Base-by-base conservation (phyloP, 92 coral and sea anemone genomes). In the Zoanthus sansibaricus region DNA sequence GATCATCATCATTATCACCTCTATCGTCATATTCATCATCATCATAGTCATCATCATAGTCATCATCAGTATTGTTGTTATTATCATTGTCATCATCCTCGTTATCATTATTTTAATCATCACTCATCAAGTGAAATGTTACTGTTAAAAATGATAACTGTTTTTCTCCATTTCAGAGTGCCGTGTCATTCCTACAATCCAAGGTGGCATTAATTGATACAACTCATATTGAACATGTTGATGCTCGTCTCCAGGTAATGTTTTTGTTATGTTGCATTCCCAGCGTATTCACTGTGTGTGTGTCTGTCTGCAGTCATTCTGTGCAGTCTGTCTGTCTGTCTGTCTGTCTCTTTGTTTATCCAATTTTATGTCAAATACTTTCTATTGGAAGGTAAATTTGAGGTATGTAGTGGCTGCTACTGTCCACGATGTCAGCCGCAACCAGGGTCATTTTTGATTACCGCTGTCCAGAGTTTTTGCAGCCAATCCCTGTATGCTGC, bases 211-310 rank as follows among this genome's bases (percentile, higher is more conserved):
- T 97, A 14, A 87, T 97, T 10, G 99, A 97, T 82, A 91, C 98
- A 44, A 95, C 91, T 80, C 99, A 97, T 66, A 82, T 97, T 18
- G 99, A 97, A 77, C 98, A 97, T 72, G 83, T 97, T 69, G 99
- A 97, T 87, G 99, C 99, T 15, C 92, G 99, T 30, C 92, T 97
- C 9, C 99, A 97, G 99, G 99, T 96, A 64, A 11, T 49, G 42
- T 37, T 37, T 37, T 2, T 37, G 42, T 37, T 37, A 37, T 37
- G 42, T 37, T 37, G 42, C 4, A 37, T 37, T 37, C 42, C 42
- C 42, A 37, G 42, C 42, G 3, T 37, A 2, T 10, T 52, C 58
- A 52, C 58, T 52, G 58, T 52, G 58, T 52, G 58, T 52, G 58
- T 52, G 58, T 52, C 58, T 52, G 25, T 25, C 25, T 25, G 25